Conservation (phyloP, 2,888 invertebrate species). For the Drosophila macrospina region DNA sequence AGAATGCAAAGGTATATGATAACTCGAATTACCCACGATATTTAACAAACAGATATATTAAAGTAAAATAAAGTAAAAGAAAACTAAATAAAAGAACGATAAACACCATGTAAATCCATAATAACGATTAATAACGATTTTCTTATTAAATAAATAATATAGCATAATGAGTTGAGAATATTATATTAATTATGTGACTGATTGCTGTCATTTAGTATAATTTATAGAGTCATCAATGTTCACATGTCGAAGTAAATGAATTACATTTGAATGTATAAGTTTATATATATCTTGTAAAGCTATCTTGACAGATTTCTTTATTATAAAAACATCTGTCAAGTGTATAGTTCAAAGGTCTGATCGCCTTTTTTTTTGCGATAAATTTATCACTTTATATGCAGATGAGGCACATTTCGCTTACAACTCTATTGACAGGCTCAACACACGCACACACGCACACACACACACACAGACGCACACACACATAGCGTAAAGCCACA, state of each 20-base stretch:
- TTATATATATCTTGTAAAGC: neutral
- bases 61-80: too few species aligned
- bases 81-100: too few species aligned
- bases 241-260: neutral
- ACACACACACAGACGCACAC: neutral
- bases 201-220: too few species aligned
- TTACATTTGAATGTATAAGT: neutral
- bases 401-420: constrained; percentile 34
- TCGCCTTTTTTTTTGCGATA: constrained; percentile 14
- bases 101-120: too few species aligned
- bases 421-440: constrained; percentile 37
- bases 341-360: constrained; percentile 15
- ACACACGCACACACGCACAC: constrained; percentile 6
- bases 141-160: too few species aligned
- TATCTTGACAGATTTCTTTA: constrained; percentile 3
- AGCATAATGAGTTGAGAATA: too few species aligned
- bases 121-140: too few species aligned
- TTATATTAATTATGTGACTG: too few species aligned
- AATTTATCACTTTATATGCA: constrained; percentile 46
- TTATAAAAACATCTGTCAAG: constrained; percentile 32
- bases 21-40: too few species aligned
- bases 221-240: neutral
- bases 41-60: too few species aligned
- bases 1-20: too few species aligned
- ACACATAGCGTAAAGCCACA: neutral